Conservation (phyloP, 2,888 invertebrate species). For the Chouioia cunea region DNA sequence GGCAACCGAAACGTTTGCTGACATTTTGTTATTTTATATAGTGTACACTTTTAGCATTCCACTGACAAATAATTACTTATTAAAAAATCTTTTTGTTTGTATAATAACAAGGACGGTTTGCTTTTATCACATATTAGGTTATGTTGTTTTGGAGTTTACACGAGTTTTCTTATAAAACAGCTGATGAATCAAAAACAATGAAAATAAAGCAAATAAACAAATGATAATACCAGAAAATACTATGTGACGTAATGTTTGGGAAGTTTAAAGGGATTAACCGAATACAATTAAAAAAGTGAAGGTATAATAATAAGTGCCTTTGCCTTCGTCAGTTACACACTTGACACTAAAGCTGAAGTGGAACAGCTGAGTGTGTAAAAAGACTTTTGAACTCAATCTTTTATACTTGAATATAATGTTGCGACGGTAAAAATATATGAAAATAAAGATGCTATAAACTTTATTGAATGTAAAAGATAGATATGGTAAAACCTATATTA, state of each 20-base stretch:
- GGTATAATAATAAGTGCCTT: neutral
- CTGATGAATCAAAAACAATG: constrained; percentile 8
- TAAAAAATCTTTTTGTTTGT: constrained; percentile 21
- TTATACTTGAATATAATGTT: neutral
- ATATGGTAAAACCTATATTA: too few relatives aligned
- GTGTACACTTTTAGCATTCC: constrained; percentile 29
- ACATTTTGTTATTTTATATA: constrained; percentile 33
- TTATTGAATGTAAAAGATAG: too few relatives aligned
- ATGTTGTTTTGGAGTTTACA: constrained; percentile 22
- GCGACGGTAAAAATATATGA: too few relatives aligned
- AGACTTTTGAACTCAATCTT: constrained; percentile 3
- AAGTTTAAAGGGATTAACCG: constrained; percentile 23
- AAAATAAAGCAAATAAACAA: constrained; percentile 24
- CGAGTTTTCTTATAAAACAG: constrained; percentile 27
- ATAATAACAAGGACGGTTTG: constrained; percentile 40
- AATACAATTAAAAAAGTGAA: constrained; percentile 23
- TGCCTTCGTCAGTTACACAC: constrained; percentile 12
- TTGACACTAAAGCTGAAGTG: constrained; percentile 23
- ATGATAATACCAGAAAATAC: constrained; percentile 21
- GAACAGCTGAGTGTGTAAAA: constrained; percentile 39
- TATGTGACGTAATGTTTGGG: constrained; percentile 1
- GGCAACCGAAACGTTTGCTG: constrained; percentile 45
- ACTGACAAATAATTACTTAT: constrained; percentile 18
- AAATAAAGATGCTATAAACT: too few relatives aligned
- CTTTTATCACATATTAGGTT: constrained; percentile 43